phyloP scores from a whole-genome alignment of 2,113 vertebrate genomes.

The Chloebia gouldiae region DNA sequence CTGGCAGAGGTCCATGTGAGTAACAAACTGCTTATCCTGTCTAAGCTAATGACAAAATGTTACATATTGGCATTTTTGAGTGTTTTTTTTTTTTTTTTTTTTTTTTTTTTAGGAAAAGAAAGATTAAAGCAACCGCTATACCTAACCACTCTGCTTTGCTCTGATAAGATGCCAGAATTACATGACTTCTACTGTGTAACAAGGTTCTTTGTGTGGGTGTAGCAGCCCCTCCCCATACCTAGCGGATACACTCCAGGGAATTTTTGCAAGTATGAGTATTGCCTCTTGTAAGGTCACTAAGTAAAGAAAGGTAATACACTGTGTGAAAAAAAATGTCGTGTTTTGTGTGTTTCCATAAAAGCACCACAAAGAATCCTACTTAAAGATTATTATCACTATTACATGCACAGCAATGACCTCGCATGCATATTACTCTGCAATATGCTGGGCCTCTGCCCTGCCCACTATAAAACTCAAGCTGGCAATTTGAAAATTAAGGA shows the following conservation, averaged over 20 bases:
- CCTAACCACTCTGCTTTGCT: conserved; percentile 30
- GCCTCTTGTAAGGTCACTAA: conserved; percentile 24
- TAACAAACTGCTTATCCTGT: conserved; percentile 2
- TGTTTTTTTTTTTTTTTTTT: not conserved
- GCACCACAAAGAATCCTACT: not conserved
- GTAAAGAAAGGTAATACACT: not conserved
- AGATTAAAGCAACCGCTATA: conserved; percentile 51
- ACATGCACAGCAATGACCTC: not conserved
- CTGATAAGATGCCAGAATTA: conserved; percentile 55
- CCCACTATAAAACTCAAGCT: not conserved
- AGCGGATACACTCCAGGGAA: conserved; percentile 52
- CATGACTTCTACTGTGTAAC: conserved; percentile 30
- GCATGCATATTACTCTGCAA: not conserved
- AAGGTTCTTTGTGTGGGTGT: not conserved
- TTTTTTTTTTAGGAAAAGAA: not conserved
- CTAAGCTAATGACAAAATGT: conserved; percentile 48
- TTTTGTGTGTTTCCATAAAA: not conserved
- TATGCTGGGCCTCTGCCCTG: not conserved
- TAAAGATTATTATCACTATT: not conserved
- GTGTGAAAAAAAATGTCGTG: not conserved
- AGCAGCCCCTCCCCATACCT: conserved; percentile 55
- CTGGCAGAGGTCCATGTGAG: not conserved
- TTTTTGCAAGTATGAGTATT: conserved; percentile 11
- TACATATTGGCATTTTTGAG: not conserved
- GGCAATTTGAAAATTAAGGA: not conserved